Conservation (phyloP, 2,888 invertebrate species). For the Acanthacorydalis orientalis region DNA sequence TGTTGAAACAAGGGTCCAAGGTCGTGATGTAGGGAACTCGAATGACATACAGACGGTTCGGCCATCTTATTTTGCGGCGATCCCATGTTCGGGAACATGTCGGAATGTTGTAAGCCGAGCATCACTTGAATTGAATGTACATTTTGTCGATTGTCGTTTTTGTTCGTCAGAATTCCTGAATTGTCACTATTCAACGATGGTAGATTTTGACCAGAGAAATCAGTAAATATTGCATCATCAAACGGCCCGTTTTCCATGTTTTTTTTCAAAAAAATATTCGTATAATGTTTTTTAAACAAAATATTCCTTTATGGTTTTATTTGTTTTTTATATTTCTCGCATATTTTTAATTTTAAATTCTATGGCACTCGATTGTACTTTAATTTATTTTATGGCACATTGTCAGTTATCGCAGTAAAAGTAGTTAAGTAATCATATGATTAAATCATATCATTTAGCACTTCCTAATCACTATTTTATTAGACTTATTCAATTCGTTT, state of each 20-base stretch:
- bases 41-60: slow-evolving; percentile 25
- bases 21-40: slow-evolving; percentile 17
- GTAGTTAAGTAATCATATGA: too few relatives aligned
- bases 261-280: neutral
- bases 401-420: neutral
- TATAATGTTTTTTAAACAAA: too few relatives aligned
- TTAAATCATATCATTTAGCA: neutral
- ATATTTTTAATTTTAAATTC: neutral
- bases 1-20: slow-evolving; percentile 21
- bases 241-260: slow-evolving; percentile 50
- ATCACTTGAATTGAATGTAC: slow-evolving; percentile 51
- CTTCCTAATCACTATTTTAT: neutral
- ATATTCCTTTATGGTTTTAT: too few relatives aligned
- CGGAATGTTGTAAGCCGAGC: slow-evolving; percentile 34
- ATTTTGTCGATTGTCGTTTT: slow-evolving; percentile 25
- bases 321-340: too few relatives aligned
- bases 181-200: slow-evolving; percentile 19
- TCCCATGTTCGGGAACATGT: slow-evolving; percentile 27
- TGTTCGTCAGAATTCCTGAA: slow-evolving; percentile 19
- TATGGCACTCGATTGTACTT: neutral
- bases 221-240: slow-evolving; percentile 67
- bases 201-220: slow-evolving; percentile 43
- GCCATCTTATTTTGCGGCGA: slow-evolving; percentile 27
- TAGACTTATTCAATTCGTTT: neutral
- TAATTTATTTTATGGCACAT: neutral